phyloP scores from a whole-genome alignment of 1,140 invertebrate genomes.

The Scaptomyza hsui region DNA sequence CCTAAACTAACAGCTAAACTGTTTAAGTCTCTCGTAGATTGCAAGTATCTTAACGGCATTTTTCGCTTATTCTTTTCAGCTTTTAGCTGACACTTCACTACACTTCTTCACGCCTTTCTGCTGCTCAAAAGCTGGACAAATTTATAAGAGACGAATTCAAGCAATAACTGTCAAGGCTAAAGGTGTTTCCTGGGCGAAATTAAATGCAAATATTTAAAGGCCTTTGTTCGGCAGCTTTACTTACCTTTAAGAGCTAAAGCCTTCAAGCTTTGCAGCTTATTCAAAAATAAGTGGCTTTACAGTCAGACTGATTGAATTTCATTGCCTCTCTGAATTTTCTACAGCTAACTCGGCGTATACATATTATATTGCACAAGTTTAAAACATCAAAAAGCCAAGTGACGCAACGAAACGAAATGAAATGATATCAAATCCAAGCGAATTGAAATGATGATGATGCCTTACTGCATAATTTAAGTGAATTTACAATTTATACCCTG shows the following conservation, averaged over 20 bases:
- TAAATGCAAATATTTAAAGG: constrained; percentile 48
- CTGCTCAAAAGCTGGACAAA: background rate
- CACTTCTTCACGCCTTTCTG: background rate
- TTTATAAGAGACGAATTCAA: constrained; percentile 8
- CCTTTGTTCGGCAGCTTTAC: constrained; percentile 1
- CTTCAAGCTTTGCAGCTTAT: constrained; percentile 9
- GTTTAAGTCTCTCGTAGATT: background rate
- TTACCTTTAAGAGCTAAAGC: constrained; percentile 5
- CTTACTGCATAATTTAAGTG: constrained; percentile 72
- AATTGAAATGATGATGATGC: constrained; percentile 11
- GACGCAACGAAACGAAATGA: constrained; percentile 33
- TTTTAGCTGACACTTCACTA: constrained; percentile 14
- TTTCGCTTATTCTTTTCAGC: background rate
- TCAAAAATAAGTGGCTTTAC: constrained; percentile 16
- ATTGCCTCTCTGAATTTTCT: too few relatives aligned
- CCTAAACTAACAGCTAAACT: background rate
- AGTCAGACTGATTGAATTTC: constrained; percentile 40
- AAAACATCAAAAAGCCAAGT: constrained; percentile 43
- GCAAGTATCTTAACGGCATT: constrained; percentile 2
- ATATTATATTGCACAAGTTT: constrained; percentile 31
- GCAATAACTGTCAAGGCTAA: constrained; percentile 3
- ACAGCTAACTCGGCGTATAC: constrained; percentile 20
- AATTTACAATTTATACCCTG: constrained; percentile 59
- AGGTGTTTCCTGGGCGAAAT: constrained; percentile 30
- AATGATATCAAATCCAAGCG: constrained; percentile 28